These are phyloP conservation scores for Notothenia coriiceps DNA, from an alignment of 2,113 vertebrate genomes.

Conservation along the genomic window DNA sequence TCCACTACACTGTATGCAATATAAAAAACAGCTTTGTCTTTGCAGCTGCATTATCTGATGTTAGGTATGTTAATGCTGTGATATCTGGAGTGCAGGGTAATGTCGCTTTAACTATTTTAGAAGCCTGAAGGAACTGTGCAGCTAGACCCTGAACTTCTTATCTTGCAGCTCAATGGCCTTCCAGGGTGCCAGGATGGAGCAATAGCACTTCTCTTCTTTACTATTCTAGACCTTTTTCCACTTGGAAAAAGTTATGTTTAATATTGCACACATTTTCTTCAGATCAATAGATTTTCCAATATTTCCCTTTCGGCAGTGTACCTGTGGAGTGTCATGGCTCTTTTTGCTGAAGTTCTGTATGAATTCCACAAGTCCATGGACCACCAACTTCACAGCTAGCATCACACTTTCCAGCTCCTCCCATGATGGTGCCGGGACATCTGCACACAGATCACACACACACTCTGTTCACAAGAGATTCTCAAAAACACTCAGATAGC, in stretches of 20 bases:
- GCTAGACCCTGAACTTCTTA: constrained; percentile 2
- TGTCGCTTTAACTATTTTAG: background rate
- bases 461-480: background rate
- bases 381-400: constrained; percentile 94
- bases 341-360: constrained; percentile 98
- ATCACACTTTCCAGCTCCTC: constrained; percentile 94
- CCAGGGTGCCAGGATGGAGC: background rate
- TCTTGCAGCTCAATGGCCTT: background rate
- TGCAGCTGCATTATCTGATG: constrained; percentile 1
- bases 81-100: background rate
- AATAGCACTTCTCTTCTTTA: background rate
- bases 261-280: background rate
- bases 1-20: background rate
- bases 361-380: constrained; percentile 96
- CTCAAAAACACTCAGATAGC: background rate
- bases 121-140: background rate
- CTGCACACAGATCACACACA: constrained; percentile 76
- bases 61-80: background rate
- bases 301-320: constrained; percentile 53
- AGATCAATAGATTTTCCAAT: background rate
- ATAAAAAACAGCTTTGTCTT: background rate
- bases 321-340: constrained; percentile 94
- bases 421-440: constrained; percentile 92
- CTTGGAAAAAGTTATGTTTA: background rate
- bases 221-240: constrained; percentile 3